These are phyloP conservation scores for Hydroisotoma schaefferi DNA, from an alignment of 2,888 invertebrate genomes.

Conservation along the genomic window DNA sequence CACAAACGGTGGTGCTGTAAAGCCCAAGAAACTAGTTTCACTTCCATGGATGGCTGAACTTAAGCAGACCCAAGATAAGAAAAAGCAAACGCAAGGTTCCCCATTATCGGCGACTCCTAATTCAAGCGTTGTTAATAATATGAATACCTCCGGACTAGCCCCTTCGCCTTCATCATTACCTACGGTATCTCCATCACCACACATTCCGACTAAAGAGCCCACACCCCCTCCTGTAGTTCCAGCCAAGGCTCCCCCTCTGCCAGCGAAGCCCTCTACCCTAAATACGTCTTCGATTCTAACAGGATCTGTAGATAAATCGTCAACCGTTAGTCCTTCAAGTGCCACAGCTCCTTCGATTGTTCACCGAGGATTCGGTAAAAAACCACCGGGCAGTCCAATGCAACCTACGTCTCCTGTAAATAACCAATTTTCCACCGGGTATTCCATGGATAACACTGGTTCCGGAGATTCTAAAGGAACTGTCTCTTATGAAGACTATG, in stretches of 20 bases:
- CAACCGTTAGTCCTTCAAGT: constrained; percentile 15
- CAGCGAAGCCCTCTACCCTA: constrained; percentile 42
- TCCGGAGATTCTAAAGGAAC: constrained; percentile 23
- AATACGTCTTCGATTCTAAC: neutral
- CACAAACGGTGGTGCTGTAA: constrained; percentile 19
- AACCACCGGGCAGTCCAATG: constrained; percentile 24
- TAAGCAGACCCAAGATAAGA: constrained; percentile 64
- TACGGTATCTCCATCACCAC: constrained; percentile 9
- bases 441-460: constrained; percentile 1
- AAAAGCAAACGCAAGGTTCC: constrained; percentile 22
- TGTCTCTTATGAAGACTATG: constrained; percentile 42
- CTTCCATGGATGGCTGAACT: constrained; percentile 80
- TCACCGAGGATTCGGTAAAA: constrained; percentile 17
- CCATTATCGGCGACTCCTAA: constrained; percentile 17
- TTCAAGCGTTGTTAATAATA: constrained; percentile 8
- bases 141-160: neutral
- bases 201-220: constrained; percentile 19
- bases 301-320: constrained; percentile 12
- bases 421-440: neutral
- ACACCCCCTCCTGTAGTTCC: constrained; percentile 6
- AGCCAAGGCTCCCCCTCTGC: constrained; percentile 44
- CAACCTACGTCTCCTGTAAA: neutral
- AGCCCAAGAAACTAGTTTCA: constrained; percentile 46
- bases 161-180: constrained; percentile 20
- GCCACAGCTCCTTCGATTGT: constrained; percentile 3